These are phyloP conservation scores for Aleiodes sp. DNA, from an alignment of 1,140 invertebrate genomes.

Conservation along the genomic window DNA sequence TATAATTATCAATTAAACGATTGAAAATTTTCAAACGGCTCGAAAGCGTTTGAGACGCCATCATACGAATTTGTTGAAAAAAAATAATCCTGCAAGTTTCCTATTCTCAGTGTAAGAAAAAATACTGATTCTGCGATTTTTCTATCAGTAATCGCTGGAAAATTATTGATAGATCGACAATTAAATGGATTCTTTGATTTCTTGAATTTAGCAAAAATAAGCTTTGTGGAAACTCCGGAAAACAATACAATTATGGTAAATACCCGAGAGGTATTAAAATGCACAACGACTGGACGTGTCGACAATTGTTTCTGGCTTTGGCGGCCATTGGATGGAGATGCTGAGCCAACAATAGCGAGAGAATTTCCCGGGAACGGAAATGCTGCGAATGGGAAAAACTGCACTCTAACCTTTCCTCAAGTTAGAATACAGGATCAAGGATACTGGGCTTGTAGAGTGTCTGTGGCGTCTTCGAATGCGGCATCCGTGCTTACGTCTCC, in stretches of 20 bases:
- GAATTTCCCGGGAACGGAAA: slow-evolving; percentile 59
- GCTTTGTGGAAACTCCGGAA: slow-evolving; percentile 54
- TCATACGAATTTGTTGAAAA: too few species aligned
- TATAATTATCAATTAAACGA: too few species aligned
- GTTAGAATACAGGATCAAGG: slow-evolving; percentile 56
- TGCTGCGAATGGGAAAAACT: slow-evolving; percentile 51
- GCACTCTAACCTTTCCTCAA: slow-evolving; percentile 52
- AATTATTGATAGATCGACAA: not conserved
- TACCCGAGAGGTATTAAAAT: slow-evolving; percentile 51
- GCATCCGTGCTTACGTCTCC: slow-evolving; percentile 48
- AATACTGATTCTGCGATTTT: too few species aligned
- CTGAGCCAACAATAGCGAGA: slow-evolving; percentile 44
- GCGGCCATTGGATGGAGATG: slow-evolving; percentile 47
- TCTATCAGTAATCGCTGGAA: too few species aligned
- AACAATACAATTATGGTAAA: slow-evolving; percentile 52
- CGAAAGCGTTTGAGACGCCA: too few species aligned
- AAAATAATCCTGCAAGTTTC: too few species aligned
- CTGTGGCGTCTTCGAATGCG: slow-evolving; percentile 48
- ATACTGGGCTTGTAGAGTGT: slow-evolving; percentile 59
- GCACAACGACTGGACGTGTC: slow-evolving; percentile 55
- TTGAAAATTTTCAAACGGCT: too few species aligned
- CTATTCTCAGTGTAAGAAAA: too few species aligned
- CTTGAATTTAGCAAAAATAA: slow-evolving; percentile 50
- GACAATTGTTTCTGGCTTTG: slow-evolving; percentile 62
- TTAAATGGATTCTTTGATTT: slow-evolving; percentile 17